Conservation (phyloP, 2,888 invertebrate species). For the Sthenelais limicola region DNA sequence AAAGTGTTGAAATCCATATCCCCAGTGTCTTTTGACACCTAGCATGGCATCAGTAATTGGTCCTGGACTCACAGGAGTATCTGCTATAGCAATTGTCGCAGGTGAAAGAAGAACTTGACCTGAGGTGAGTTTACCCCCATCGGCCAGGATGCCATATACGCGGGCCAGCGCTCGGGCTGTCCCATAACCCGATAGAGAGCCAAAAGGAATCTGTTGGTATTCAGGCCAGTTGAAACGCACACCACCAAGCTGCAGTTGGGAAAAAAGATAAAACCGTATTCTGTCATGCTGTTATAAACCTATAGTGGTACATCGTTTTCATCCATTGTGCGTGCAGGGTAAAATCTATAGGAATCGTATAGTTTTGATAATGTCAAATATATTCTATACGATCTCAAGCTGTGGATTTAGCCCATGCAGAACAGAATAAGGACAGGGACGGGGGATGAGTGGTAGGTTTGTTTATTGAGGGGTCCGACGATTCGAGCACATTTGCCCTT, state of each 20-base stretch:
- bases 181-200: constrained; percentile 35
- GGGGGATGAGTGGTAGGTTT: too few species aligned
- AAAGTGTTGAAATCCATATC: constrained; percentile 29
- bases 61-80: background rate
- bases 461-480: too few species aligned
- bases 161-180: constrained; percentile 30
- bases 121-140: background rate
- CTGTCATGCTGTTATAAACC: too few species aligned
- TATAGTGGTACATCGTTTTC: too few species aligned
- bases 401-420: too few species aligned
- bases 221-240: constrained; percentile 34
- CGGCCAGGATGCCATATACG: constrained; percentile 24
- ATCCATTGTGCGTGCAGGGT: too few species aligned
- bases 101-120: constrained; percentile 10
- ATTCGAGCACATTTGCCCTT: too few species aligned
- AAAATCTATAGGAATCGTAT: too few species aligned
- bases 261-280: too few species aligned
- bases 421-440: too few species aligned
- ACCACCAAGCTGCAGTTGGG: constrained; percentile 33
- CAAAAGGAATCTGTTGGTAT: constrained; percentile 25
- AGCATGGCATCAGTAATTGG: constrained; percentile 16
- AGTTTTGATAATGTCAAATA: too few species aligned
- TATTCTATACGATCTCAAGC: too few species aligned
- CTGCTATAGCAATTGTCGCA: constrained; percentile 14
- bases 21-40: constrained; percentile 8